Conservation (phyloP, 2,888 invertebrate species). For the Nephrotoma guestfalica region DNA sequence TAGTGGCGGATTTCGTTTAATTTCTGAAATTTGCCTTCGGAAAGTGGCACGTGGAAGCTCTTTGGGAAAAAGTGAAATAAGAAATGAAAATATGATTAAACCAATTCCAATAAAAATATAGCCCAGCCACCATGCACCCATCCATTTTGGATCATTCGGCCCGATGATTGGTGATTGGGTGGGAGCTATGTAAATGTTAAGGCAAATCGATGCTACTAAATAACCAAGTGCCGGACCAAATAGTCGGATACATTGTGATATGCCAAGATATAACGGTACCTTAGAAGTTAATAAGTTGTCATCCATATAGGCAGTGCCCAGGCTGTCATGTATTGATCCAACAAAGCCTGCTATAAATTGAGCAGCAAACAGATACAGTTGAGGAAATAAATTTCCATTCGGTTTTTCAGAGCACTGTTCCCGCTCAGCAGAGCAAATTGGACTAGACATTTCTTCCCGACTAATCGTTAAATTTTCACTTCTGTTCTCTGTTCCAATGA, state of each 20-base stretch:
- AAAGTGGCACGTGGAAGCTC: conserved; percentile 38
- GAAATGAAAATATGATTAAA: conserved; percentile 40
- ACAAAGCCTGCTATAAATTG: conserved; percentile 58
- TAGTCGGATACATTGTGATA: conserved; percentile 51
- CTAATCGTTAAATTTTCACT: background rate
- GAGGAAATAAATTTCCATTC: conserved; percentile 36
- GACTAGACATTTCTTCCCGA: background rate
- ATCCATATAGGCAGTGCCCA: conserved; percentile 60
- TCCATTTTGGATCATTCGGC: conserved; percentile 56
- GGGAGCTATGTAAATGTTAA: conserved; percentile 53
- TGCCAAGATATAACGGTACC: conserved; percentile 42
- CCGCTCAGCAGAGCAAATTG: conserved; percentile 25
- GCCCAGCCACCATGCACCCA: conserved; percentile 74
- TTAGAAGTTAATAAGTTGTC: conserved; percentile 59
- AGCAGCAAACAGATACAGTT: conserved; percentile 46
- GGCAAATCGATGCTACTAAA: conserved; percentile 45
- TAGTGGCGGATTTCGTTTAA: conserved; percentile 23
- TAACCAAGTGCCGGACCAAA: conserved; percentile 55
- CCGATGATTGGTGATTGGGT: conserved; percentile 46
- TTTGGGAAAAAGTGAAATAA: conserved; percentile 43
- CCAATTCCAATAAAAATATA: conserved; percentile 50
- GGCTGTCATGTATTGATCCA: conserved; percentile 49
- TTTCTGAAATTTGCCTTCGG: conserved; percentile 20
- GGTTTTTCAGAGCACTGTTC: conserved; percentile 31
- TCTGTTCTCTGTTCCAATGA: conserved; percentile 36